Evolutionary conservation across 1,140 invertebrate genomes (phyloP), one percentile per base, ranked within the genome.

Genomic region (Ephestia elutella): DNA sequence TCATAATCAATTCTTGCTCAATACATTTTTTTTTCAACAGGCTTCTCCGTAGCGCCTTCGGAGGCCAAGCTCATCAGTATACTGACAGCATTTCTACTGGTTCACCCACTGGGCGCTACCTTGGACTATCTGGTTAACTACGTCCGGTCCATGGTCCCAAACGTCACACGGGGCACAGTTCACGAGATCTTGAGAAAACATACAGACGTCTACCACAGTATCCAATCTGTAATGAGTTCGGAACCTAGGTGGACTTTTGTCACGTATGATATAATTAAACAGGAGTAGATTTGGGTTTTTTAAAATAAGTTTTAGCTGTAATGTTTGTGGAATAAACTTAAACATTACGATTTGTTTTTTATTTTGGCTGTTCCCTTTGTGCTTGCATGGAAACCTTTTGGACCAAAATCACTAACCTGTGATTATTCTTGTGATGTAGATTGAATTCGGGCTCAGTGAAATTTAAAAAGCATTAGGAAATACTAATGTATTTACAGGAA

Each of bases 21-120:
- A 10, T 4, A 58, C 30, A 58, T 58, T 17, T 56, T 32, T n/a
- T 50, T 49, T 3, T 48, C 25, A 0, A 56, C 53, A 19, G 30
- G 57, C 8, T 19, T 49, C 17, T 17, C 58, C 1, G 65, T 78
- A 0, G 59, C 70, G 2, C 63, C 68, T 10, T 71, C 72, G 2
- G 80, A 86, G 44, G 79, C 79, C 2, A 83, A 78, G 59, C 75
- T 86, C 19, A 81, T 86, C 62, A 80, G 75, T 56, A 70, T 83
- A 2, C 35, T 86, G 19, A 79, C 82, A 17, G 72, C 79, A 0
- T 86, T 82, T 70, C 71, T 86, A 1, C 71, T 83, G 65, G 78
- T 80, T 1, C 82, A 86, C 56, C 80, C 82, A 0, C 59, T 78
- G 0, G 82, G 82, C 3, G 75, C 79, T 0, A 73, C 74, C 1